Percentiles rank a stretch among this genome's conserved stretches.
Evolutionary conservation across 2,888 invertebrate species (phyloP).

Genomic region (Mimachlamys varia): DNA sequence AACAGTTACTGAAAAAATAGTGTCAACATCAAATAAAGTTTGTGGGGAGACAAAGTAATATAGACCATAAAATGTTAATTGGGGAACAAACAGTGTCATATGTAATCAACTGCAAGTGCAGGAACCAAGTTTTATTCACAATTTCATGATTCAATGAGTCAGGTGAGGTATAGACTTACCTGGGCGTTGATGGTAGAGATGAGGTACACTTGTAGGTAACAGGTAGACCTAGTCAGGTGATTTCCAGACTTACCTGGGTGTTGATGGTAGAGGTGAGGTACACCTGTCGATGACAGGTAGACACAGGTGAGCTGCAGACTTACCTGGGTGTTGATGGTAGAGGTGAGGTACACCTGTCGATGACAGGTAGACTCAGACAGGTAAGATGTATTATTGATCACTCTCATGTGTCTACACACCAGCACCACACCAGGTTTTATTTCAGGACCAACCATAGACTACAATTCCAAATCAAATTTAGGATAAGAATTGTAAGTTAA

Average conservation of each 20-base stretch:
- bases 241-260: conserved; percentile 57
- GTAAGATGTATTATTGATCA: conserved; percentile 54
- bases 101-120: no score
- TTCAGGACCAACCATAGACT: conserved; percentile 52
- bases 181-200: conserved; percentile 61
- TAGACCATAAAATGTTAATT: no score
- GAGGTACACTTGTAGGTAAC: neutral
- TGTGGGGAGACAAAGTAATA: no score
- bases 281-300: neutral
- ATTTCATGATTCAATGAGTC: no score
- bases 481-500: no score
- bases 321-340: conserved; percentile 65
- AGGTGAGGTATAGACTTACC: conserved; percentile 49
- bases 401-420: conserved; percentile 64
- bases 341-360: neutral
- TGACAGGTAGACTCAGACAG: conserved; percentile 42
- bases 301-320: neutral
- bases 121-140: no score
- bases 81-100: no score
- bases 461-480: conserved; percentile 30
- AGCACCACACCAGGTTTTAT: conserved; percentile 58
- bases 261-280: conserved; percentile 45
- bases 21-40: no score
- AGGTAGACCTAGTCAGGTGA: neutral
- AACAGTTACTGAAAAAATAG: no score